Evolutionary conservation across 2,797 vertebrate species (phyloP).

Genomic region (Aldrovandia affinis): DNA sequence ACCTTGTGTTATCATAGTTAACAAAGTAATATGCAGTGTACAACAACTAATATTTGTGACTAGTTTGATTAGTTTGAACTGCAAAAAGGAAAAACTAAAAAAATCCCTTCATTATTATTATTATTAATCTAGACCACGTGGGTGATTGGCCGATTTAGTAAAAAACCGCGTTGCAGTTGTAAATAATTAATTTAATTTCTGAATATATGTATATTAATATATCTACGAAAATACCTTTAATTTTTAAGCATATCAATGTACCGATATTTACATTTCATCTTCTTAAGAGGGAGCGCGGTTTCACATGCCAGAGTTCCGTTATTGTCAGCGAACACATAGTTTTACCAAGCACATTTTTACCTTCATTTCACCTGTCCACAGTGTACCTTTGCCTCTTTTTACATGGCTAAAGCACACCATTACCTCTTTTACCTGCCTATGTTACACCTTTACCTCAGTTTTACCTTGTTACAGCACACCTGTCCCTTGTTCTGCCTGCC

Average conservation of each 20-base stretch:
- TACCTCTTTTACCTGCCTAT: background rate
- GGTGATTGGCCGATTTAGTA: conserved; percentile 21
- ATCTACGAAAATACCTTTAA: conserved; percentile 32
- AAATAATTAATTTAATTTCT: conserved; percentile 40
- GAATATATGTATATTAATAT: conserved; percentile 39
- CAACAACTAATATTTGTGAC: conserved; percentile 29
- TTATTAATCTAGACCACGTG: conserved; percentile 22
- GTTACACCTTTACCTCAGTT: background rate
- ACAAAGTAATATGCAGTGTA: conserved; percentile 2
- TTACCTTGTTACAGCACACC: background rate
- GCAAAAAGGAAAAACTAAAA: conserved; percentile 28
- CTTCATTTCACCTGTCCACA: conserved; percentile 9
- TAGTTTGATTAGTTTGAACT: conserved; percentile 23
- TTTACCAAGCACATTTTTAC: conserved; percentile 2
- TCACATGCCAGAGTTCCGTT: background rate
- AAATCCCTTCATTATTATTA: conserved; percentile 7
- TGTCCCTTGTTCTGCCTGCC: background rate
- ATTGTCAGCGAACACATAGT: conserved; percentile 14
- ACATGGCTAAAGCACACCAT: background rate
- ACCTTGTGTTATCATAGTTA: conserved; percentile 11
- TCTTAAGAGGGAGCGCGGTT: conserved; percentile 24
- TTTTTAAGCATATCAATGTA: conserved; percentile 31
- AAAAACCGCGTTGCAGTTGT: conserved; percentile 29
- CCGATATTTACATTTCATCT: conserved; percentile 20
- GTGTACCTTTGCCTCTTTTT: background rate